Percentiles rank a stretch among this genome's conserved stretches.
Conservation (phyloP, 2,113 vertebrate species). For the Phasianus colchicus region DNA sequence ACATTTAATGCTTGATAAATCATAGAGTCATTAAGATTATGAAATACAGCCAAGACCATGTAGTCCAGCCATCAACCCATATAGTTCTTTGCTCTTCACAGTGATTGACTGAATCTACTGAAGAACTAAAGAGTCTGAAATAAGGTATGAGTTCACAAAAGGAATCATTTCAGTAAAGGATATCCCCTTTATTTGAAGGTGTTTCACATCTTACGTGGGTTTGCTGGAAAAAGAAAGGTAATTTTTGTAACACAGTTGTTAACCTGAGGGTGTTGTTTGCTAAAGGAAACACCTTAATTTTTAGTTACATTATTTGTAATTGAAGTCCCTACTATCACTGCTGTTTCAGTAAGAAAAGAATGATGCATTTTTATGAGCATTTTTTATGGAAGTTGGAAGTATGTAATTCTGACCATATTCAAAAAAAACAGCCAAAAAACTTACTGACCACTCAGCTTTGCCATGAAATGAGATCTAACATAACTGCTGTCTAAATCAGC, state of each 20-base stretch:
- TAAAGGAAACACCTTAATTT: not conserved
- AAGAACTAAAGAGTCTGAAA: not conserved
- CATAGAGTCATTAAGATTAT: too few relatives aligned
- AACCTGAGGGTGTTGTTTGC: not conserved
- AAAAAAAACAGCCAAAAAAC: not conserved
- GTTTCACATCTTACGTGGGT: not conserved
- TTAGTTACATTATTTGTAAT: not conserved
- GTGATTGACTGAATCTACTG: not conserved
- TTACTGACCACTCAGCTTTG: not conserved
- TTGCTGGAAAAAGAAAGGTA: not conserved
- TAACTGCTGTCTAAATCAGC: not conserved
- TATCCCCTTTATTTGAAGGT: not conserved
- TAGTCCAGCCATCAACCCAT: too few relatives aligned
- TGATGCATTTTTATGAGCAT: not conserved
- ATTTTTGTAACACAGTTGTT: not conserved
- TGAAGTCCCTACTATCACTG: not conserved
- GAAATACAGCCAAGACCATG: too few relatives aligned
- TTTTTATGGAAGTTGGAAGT: not conserved
- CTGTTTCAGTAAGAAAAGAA: not conserved
- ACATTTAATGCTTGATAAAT: not conserved
- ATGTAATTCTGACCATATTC: not conserved
- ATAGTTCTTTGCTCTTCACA: not conserved
- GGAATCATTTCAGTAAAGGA: not conserved
- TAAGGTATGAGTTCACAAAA: not conserved
- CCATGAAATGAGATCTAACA: not conserved